Conservation (phyloP, 1,140 invertebrate genomes). For the Rhyacophila brunnea region DNA sequence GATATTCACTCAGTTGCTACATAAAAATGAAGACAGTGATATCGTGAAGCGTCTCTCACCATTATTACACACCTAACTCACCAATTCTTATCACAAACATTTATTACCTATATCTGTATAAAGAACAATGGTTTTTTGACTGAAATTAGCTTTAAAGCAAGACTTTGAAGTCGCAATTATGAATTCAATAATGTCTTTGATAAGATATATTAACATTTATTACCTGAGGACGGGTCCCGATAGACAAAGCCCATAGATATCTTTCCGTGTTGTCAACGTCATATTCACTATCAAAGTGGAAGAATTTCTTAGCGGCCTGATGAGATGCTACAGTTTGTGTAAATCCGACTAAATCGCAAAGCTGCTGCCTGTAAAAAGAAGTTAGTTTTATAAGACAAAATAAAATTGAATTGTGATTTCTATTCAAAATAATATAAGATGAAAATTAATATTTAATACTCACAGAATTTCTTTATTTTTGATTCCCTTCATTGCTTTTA, state of each 20-base stretch:
- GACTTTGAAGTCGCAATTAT: too few species aligned
- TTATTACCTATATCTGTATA: too few species aligned
- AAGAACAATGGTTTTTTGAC: too few species aligned
- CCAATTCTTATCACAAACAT: too few species aligned
- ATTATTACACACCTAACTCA: too few species aligned
- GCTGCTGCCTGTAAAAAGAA: slow-evolving; percentile 52
- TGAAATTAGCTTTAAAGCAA: too few species aligned
- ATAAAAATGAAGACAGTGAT: too few species aligned
- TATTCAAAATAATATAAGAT: neutral
- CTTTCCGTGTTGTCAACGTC: slow-evolving; percentile 63
- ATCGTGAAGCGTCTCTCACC: too few species aligned
- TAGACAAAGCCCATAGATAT: slow-evolving; percentile 71
- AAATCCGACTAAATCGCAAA: slow-evolving; percentile 69
- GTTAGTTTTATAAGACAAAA: neutral
- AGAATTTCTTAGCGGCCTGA: slow-evolving; percentile 63
- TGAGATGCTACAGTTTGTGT: slow-evolving; percentile 66
- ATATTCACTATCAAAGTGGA: slow-evolving; percentile 60
- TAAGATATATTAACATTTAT: too few species aligned
- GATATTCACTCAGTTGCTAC: too few species aligned
- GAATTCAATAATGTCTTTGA: neutral
- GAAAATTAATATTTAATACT: slow-evolving; percentile 36
- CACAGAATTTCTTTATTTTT: slow-evolving; percentile 56
- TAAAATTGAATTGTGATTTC: neutral
- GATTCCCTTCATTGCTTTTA: slow-evolving; percentile 58
- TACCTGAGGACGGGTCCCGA: slow-evolving; percentile 59